A percentile compares a stretch with the other conserved stretches of the same genome.
These are phyloP conservation scores for Alouatta palliata DNA, from an alignment of 2,113 vertebrate species.

Conservation along the genomic window DNA sequence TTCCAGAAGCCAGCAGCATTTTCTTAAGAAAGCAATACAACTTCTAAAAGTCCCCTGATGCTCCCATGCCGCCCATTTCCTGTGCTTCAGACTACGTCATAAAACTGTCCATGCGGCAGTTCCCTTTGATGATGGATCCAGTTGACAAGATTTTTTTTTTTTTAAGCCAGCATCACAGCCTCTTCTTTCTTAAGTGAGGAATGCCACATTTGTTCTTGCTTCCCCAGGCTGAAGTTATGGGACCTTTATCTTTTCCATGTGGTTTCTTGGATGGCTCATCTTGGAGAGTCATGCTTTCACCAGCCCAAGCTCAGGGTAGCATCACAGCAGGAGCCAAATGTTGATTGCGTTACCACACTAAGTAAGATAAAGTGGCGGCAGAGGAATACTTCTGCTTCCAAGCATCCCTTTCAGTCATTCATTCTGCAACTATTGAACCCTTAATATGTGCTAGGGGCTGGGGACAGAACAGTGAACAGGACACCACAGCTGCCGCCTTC, in stretches of 20 bases:
- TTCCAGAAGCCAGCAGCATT: conserved; percentile 45
- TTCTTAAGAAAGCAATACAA: conserved; percentile 54
- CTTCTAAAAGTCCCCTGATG: conserved; percentile 5
- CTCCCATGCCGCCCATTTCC: not conserved
- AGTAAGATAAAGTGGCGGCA: not conserved
- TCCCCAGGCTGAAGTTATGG: not conserved
- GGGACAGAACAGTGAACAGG: not conserved
- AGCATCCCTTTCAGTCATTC: not conserved
- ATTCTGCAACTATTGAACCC: not conserved
- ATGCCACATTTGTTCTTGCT: not conserved
- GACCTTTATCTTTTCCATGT: not conserved
- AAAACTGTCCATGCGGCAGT: not conserved
- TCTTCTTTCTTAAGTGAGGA: not conserved
- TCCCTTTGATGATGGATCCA: not conserved
- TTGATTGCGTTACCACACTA: not conserved
- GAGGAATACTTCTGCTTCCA: not conserved
- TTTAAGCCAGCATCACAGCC: not conserved
- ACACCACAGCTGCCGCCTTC: not conserved
- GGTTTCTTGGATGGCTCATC: not conserved
- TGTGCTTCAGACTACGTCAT: not conserved
- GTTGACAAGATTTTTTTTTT: not conserved
- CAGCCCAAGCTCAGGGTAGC: not conserved
- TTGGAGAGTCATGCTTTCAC: not conserved
- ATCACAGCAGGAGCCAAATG: not conserved
- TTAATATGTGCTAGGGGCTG: not conserved